These are phyloP conservation scores for Rhagoletis pomonella DNA, from an alignment of 1,140 invertebrate genomes.

Conservation along the genomic window DNA sequence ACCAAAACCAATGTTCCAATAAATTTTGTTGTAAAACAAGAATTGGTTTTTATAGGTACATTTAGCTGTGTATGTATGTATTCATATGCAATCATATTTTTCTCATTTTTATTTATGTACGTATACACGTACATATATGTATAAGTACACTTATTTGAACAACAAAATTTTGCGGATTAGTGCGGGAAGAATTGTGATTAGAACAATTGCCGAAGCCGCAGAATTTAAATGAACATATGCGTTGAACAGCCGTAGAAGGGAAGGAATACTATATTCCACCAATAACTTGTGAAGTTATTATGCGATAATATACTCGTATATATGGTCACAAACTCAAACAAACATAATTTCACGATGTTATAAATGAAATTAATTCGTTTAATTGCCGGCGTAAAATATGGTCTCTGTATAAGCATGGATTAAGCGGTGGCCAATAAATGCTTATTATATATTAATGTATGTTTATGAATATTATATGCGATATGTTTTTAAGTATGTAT, in stretches of 20 bases:
- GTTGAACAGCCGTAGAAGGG: background rate
- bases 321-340: background rate
- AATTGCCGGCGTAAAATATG: conserved; percentile 41
- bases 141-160: background rate
- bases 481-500: no score
- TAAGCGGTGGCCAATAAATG: conserved; percentile 46
- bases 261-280: background rate
- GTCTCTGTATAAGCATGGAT: conserved; percentile 2
- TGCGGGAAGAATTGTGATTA: background rate
- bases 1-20: conserved; percentile 9
- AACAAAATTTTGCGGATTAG: conserved; percentile 15
- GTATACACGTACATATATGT: background rate
- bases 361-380: conserved; percentile 52
- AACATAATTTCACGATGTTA: conserved; percentile 33
- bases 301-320: conserved; percentile 21
- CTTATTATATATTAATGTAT: background rate
- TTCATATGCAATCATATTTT: conserved; percentile 24
- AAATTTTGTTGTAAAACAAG: conserved; percentile 26
- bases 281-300: conserved; percentile 33
- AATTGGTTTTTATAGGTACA: background rate
- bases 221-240: conserved; percentile 4
- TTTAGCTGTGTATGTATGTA: background rate
- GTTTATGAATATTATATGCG: background rate
- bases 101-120: background rate
- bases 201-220: conserved; percentile 12